Base-by-base conservation (phyloP, 2,113 vertebrate species). In the Piprites chloris region DNA sequence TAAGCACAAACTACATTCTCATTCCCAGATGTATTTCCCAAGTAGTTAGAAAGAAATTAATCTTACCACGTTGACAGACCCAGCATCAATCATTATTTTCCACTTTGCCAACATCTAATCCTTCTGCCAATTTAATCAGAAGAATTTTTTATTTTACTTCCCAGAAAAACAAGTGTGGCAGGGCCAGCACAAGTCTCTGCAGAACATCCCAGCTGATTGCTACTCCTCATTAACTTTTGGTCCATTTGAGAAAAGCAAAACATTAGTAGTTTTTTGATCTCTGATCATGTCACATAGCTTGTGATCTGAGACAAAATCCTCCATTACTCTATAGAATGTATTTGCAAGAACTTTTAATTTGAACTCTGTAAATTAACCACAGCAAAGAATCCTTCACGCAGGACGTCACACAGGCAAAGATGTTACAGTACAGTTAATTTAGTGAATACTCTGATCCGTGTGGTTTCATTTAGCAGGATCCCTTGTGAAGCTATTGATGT, bases 341-440 rank as follows among this genome's bases (percentile, higher is more conserved):
- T 61, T 32, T 47, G 9, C 67, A 91, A 66, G 81, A 88, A 94
- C 27, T 90, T 89, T 71, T 77, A 77, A 86, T 92, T 82, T 81
- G 39, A 95, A 69, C 55, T 94, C 71, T 35, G 39, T 72, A 89
- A 93, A 96, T 94, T 96, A 93, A 74, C 68, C 44, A 67, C 26
- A 71, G 75, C 52, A 78, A 80, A 90, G 83, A 72, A 92, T 72
- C 79, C 35, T 84, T 90, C 82, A 78, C 0, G 5, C 50, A 73
- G 63, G 82, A 84, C 37, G 84, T 61, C 46, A 19, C 63, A 77
- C 39, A 2, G 9, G n/a, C 52, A 78, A 72, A 92, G 59, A 77
- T 35, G 67, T 73, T 82, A 88, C 50, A 16, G 44, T 71, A 79
- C 46, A 69, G 85, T 87, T 85, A 59, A 89, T 92, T 85, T 44